Conservation (phyloP, 2,113 vertebrate species). For the Abramis brama region DNA sequence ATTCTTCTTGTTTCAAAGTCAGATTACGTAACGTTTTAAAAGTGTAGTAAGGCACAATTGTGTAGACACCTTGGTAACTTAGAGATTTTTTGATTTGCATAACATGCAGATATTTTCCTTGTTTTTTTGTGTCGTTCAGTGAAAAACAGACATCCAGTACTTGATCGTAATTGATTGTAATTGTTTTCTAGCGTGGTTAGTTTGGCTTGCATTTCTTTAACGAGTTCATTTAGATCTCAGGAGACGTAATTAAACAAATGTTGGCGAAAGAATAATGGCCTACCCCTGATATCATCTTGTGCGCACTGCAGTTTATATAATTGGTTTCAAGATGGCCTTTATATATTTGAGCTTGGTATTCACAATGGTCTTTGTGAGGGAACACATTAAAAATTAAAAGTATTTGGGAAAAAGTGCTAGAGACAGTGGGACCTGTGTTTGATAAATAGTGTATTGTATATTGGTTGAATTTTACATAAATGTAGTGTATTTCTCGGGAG, state of each 20-base stretch:
- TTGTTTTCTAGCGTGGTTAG: slow-evolving; percentile 25
- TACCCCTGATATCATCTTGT: slow-evolving; percentile 13
- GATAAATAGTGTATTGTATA: no score
- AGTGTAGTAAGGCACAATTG: not conserved
- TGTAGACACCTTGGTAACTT: not conserved
- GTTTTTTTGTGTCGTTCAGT: not conserved
- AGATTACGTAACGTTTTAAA: not conserved
- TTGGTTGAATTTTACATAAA: no score
- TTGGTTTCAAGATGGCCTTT: not conserved
- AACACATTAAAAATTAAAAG: not conserved
- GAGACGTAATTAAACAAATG: slow-evolving; percentile 23
- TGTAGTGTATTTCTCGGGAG: no score
- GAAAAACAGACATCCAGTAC: not conserved
- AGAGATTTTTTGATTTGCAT: not conserved
- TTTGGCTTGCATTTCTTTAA: not conserved
- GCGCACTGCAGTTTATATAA: slow-evolving; percentile 2
- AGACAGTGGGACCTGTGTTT: no score
- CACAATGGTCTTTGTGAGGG: not conserved
- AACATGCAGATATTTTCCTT: not conserved
- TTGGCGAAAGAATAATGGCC: not conserved
- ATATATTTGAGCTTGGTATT: not conserved
- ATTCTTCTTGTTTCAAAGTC: not conserved
- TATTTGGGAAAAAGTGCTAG: no score
- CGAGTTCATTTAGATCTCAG: slow-evolving; percentile 26
- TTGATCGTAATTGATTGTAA: not conserved